Percentiles rank a stretch among this genome's conserved stretches.
Evolutionary conservation across 2,113 vertebrate genomes (phyloP).

Genomic region (Micronycteris hirsuta): DNA sequence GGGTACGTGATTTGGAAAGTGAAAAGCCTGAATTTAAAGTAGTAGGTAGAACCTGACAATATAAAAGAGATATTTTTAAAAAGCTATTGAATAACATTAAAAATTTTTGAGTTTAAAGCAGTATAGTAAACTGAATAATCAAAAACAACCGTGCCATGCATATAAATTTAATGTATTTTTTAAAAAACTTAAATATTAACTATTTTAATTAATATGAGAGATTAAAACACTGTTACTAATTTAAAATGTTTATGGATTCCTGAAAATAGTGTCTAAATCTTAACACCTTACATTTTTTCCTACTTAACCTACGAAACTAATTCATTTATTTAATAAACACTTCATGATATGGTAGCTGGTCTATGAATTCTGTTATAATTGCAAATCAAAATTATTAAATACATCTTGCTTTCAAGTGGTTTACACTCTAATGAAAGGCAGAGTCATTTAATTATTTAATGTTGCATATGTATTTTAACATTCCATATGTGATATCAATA

Average conservation of each 20-base stretch:
- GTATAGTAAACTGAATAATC: neutral
- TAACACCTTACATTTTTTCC: neutral
- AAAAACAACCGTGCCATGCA: neutral
- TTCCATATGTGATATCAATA: neutral
- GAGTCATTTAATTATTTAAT: constrained; percentile 21
- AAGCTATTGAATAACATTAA: neutral
- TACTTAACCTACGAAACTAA: neutral
- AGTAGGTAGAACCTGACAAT: neutral
- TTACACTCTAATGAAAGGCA: neutral
- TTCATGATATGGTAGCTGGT: neutral
- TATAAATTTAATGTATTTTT: neutral
- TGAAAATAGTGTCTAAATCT: neutral
- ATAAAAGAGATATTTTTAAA: neutral
- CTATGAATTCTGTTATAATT: neutral
- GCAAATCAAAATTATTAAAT: neutral
- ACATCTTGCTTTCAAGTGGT: neutral
- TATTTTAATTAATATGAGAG: neutral
- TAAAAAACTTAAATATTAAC: neutral
- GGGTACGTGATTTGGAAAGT: neutral
- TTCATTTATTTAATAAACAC: neutral
- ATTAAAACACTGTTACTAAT: neutral
- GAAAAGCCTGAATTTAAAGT: neutral
- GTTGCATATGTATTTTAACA: constrained; percentile 1
- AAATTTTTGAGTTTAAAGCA: neutral
- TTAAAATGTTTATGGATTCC: neutral